Conservation (phyloP, 1,140 invertebrate species). For the Kradibia gibbosae region DNA sequence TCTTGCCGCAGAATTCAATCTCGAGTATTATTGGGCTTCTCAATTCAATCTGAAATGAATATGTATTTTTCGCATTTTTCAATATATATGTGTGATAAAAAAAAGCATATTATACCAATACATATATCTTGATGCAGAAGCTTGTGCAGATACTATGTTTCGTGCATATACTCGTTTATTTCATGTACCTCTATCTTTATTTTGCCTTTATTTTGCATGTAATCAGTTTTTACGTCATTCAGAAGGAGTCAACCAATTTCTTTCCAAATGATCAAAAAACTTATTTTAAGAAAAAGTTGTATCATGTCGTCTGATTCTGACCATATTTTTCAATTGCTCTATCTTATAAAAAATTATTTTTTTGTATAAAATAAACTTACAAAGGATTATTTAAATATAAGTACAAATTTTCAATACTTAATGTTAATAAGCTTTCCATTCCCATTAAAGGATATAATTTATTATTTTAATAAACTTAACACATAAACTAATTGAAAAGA, state of each 20-base stretch:
- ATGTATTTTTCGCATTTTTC: not conserved
- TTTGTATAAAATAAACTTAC: too few relatives aligned
- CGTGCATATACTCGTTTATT: not conserved
- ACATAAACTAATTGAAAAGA: too few relatives aligned
- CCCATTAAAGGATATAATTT: too few relatives aligned
- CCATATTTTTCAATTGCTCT: not conserved
- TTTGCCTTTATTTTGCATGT: not conserved
- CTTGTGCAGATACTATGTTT: not conserved
- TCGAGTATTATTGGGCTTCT: not conserved
- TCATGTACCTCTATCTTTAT: not conserved
- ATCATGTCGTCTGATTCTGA: not conserved
- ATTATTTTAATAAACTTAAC: too few relatives aligned
- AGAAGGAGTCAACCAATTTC: not conserved
- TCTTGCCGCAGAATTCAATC: conserved; percentile 17
- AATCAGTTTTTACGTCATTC: not conserved
- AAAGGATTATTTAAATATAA: too few relatives aligned
- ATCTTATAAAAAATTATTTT: not conserved
- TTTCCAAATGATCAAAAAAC: not conserved
- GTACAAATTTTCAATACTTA: too few relatives aligned
- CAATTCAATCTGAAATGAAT: not conserved
- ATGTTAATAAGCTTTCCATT: too few relatives aligned
- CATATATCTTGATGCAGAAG: not conserved
- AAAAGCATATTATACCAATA: not conserved
- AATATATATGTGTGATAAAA: not conserved
- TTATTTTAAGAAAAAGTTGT: not conserved